Evolutionary conservation across 2,888 invertebrate species (phyloP).

Genomic region (Mayetiola destructor): DNA sequence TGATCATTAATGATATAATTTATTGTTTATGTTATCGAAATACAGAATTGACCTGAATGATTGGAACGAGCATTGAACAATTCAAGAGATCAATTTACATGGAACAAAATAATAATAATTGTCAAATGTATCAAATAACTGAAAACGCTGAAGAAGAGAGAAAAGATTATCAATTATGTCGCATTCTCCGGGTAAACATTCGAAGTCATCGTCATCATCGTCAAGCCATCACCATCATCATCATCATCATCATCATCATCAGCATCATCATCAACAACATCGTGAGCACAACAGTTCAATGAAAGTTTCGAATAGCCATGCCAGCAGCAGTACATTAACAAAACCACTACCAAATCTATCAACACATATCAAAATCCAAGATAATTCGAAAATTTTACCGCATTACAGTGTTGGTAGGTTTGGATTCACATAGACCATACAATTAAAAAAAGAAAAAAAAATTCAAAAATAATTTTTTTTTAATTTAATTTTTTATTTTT

Average conservation of each 20-base stretch:
- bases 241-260: slow-evolving; percentile 1
- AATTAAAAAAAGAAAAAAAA: not conserved
- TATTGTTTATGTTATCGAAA: too few species aligned
- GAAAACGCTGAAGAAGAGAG: not conserved
- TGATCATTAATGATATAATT: too few species aligned
- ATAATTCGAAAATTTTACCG: slow-evolving; percentile 51
- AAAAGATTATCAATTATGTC: not conserved
- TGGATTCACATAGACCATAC: not conserved
- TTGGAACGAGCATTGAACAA: not conserved
- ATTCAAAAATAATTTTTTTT: not conserved
- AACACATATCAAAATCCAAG: slow-evolving; percentile 50
- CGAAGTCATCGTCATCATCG: not conserved
- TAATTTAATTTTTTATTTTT: not conserved
- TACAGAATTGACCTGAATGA: too few species aligned
- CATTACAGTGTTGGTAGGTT: slow-evolving; percentile 42
- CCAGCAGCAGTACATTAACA: not conserved
- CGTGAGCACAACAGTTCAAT: too few species aligned
- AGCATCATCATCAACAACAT: not conserved
- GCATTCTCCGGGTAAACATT: not conserved
- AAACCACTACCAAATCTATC: not conserved
- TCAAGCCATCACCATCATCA: not conserved
- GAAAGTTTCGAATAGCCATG: not conserved
- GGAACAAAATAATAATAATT: not conserved
- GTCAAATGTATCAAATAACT: not conserved
- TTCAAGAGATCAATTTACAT: not conserved